Conservation (phyloP, 2,888 invertebrate genomes). For the Plagodis pulveraria region DNA sequence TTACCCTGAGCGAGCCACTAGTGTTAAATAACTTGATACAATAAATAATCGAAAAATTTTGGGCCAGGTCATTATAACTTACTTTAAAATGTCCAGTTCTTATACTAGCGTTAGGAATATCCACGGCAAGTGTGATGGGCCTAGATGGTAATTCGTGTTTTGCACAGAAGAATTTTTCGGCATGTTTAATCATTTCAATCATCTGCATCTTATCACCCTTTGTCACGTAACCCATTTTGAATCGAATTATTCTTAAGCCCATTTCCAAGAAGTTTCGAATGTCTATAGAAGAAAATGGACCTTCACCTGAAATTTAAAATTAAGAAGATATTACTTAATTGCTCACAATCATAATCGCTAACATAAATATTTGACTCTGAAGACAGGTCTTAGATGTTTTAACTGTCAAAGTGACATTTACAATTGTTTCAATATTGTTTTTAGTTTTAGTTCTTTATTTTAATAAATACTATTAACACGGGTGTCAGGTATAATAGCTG, state of each 20-base stretch:
- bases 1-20: too few species aligned
- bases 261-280: slow-evolving; percentile 50
- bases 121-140: slow-evolving; percentile 56
- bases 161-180: slow-evolving; percentile 46
- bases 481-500: too few species aligned
- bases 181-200: slow-evolving; percentile 36
- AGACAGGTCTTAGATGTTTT: too few species aligned
- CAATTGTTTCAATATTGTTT: too few species aligned
- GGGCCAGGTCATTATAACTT: slow-evolving; percentile 3
- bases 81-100: slow-evolving; percentile 50
- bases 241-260: slow-evolving; percentile 50
- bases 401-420: too few species aligned
- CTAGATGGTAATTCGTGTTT: slow-evolving; percentile 52
- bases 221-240: slow-evolving; percentile 47
- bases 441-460: too few species aligned
- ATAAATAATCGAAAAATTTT: too few species aligned
- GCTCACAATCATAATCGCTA: too few species aligned
- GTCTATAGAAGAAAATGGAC: slow-evolving; percentile 44
- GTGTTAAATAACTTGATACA: too few species aligned
- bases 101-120: slow-evolving; percentile 57
- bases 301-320: slow-evolving; percentile 38
- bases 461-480: too few species aligned
- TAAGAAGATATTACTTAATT: too few species aligned
- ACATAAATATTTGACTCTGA: too few species aligned
- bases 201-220: slow-evolving; percentile 41